Conservation (phyloP, 1,140 invertebrate genomes). For the Lordiphosa collinella region DNA sequence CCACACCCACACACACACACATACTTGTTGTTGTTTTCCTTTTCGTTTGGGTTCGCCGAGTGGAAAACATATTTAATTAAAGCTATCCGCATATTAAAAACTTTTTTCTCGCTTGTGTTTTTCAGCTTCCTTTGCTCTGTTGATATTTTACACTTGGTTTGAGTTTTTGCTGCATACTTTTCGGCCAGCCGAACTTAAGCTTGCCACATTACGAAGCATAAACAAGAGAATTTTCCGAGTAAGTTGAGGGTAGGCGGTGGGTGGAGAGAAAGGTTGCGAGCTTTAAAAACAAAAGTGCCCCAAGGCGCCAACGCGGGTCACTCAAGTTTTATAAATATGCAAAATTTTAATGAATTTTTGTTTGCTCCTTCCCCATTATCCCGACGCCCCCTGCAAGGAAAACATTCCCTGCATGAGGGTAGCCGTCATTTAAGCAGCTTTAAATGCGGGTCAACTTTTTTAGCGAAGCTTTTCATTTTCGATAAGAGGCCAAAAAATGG, state of each 20-base stretch:
- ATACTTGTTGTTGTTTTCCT: conserved; percentile 42
- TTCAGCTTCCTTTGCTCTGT: conserved; percentile 15
- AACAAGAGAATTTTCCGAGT: conserved; percentile 45
- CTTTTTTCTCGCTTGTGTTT: conserved; percentile 34
- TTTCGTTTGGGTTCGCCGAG: conserved; percentile 59
- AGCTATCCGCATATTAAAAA: conserved; percentile 78
- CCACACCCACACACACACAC: conserved; percentile 12
- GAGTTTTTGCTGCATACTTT: conserved; percentile 43
- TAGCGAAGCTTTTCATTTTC: conserved; percentile 29
- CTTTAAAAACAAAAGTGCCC: conserved; percentile 66
- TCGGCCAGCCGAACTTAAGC: conserved; percentile 54
- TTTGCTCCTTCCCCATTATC: conserved; percentile 34
- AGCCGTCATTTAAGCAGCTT: conserved; percentile 58
- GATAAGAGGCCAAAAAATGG: conserved; percentile 50
- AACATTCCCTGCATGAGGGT: conserved; percentile 30
- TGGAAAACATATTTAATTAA: conserved; percentile 78
- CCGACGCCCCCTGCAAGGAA: conserved; percentile 10
- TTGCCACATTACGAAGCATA: conserved; percentile 71
- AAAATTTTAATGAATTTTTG: conserved; percentile 78
- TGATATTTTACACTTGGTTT: conserved; percentile 66
- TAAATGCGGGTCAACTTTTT: conserved; percentile 60
- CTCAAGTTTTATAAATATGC: conserved; percentile 74
- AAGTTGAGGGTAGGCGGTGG: not conserved
- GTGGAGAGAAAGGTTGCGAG: not conserved
- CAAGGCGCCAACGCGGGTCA: conserved; percentile 54